phyloP scores from a whole-genome alignment of 2,888 invertebrate genomes.

The Cheilosia scutellata region DNA sequence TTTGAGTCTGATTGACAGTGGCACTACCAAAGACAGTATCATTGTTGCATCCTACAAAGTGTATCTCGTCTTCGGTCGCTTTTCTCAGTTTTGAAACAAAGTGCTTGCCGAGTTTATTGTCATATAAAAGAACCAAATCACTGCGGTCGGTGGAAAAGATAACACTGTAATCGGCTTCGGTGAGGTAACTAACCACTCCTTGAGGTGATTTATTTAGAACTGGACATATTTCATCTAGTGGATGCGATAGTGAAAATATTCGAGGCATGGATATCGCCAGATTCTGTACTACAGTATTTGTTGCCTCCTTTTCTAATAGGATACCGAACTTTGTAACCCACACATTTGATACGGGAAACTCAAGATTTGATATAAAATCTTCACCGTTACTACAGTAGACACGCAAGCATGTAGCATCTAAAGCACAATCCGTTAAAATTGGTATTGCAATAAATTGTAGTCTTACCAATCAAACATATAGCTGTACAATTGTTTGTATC shows the following conservation, averaged over 20 bases:
- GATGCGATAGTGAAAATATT: constrained; percentile 94
- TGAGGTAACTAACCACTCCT: constrained; percentile 86
- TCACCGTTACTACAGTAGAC: constrained; percentile 92
- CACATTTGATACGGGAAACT: constrained; percentile 91
- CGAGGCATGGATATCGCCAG: constrained; percentile 87
- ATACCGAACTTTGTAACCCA: constrained; percentile 95
- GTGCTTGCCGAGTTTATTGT: constrained; percentile 90
- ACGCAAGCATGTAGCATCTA: constrained; percentile 90
- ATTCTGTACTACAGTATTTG: constrained; percentile 81
- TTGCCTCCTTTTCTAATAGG: constrained; percentile 90
- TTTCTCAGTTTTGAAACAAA: constrained; percentile 92
- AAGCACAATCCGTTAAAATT: constrained; percentile 7
- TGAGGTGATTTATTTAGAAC: constrained; percentile 89
- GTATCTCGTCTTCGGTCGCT: constrained; percentile 90
- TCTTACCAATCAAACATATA: constrained; percentile 82
- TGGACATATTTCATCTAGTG: constrained; percentile 95
- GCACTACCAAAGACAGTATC: constrained; percentile 80
- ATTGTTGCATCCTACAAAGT: constrained; percentile 86
- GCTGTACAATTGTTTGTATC: constrained; percentile 33
- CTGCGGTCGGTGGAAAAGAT: constrained; percentile 91
- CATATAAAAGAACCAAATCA: constrained; percentile 92
- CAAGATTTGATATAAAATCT: constrained; percentile 92
- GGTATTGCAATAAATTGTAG: not conserved
- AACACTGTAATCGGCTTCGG: constrained; percentile 87
- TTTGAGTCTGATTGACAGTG: constrained; percentile 77